phyloP scores from a whole-genome alignment of 2,888 invertebrate genomes.

The Oeneis ivallda region DNA sequence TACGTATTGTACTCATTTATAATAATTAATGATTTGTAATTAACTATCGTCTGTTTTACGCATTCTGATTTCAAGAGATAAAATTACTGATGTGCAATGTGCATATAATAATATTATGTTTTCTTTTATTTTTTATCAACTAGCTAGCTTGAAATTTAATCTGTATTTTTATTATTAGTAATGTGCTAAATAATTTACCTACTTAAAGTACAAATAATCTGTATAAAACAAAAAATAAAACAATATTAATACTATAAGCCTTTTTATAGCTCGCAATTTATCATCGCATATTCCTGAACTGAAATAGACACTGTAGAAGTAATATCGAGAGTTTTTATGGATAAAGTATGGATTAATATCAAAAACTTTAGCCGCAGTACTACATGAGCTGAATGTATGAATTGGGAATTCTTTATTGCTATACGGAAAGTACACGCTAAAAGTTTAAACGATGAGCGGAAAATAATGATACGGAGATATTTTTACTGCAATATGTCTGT shows the following conservation, averaged over 20 bases:
- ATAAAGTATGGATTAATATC: slow-evolving; percentile 41
- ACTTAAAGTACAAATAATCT: not conserved
- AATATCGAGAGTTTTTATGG: slow-evolving; percentile 46
- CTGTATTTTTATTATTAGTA: too few relatives aligned
- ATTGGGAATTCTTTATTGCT: slow-evolving; percentile 35
- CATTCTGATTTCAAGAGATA: too few relatives aligned
- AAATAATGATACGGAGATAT: slow-evolving; percentile 21
- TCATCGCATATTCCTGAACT: slow-evolving; percentile 39
- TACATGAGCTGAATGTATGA: slow-evolving; percentile 36
- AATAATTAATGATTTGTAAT: too few relatives aligned
- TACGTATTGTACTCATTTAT: too few relatives aligned
- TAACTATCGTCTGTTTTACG: too few relatives aligned
- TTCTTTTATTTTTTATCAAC: too few relatives aligned
- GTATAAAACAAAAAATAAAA: not conserved
- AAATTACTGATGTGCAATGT: too few relatives aligned
- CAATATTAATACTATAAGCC: slow-evolving; percentile 6
- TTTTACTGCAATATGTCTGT: slow-evolving; percentile 21
- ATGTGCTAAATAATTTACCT: not conserved
- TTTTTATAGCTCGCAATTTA: slow-evolving; percentile 36
- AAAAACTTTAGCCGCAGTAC: slow-evolving; percentile 36
- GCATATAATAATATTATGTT: too few relatives aligned
- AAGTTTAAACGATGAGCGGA: slow-evolving; percentile 18
- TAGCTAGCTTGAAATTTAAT: too few relatives aligned
- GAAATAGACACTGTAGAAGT: slow-evolving; percentile 43
- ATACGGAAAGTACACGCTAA: slow-evolving; percentile 27